phyloP scores from a whole-genome alignment of 2,797 vertebrate species.

The Meriones psammophilus region DNA sequence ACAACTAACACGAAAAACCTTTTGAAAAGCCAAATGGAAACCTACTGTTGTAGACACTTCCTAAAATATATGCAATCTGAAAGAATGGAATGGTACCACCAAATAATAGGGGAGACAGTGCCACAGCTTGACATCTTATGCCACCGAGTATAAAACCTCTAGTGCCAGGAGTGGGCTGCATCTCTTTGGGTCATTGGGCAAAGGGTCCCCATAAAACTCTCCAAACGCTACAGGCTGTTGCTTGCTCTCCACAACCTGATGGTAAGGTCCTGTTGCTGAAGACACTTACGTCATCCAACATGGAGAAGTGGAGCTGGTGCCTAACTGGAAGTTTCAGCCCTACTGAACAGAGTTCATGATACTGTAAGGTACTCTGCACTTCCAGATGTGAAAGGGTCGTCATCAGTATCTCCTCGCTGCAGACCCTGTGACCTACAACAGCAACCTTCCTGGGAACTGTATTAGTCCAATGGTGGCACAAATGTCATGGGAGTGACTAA shows the following conservation, averaged over 20 bases:
- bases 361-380: not conserved
- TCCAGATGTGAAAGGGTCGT: not conserved
- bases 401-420: not conserved
- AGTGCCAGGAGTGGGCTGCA: not conserved
- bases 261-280: not conserved
- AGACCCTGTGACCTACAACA: not conserved
- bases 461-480: too few relatives aligned
- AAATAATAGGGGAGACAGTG: not conserved
- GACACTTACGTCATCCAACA: not conserved
- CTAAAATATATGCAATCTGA: too few relatives aligned
- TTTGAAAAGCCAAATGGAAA: not conserved
- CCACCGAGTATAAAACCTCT: not conserved
- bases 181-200: not conserved
- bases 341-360: not conserved
- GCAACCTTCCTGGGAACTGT: not conserved
- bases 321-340: not conserved
- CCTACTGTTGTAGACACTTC: not conserved
- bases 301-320: not conserved
- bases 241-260: not conserved
- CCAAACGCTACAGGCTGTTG: not conserved
- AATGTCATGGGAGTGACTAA: not conserved
- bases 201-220: not conserved
- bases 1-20: not conserved
- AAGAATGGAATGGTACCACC: not conserved
- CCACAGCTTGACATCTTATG: not conserved